Evolutionary conservation across 2,888 invertebrate genomes (phyloP), one percentile per base, ranked within the genome.

Genomic region (Xestia c-nigrum): DNA sequence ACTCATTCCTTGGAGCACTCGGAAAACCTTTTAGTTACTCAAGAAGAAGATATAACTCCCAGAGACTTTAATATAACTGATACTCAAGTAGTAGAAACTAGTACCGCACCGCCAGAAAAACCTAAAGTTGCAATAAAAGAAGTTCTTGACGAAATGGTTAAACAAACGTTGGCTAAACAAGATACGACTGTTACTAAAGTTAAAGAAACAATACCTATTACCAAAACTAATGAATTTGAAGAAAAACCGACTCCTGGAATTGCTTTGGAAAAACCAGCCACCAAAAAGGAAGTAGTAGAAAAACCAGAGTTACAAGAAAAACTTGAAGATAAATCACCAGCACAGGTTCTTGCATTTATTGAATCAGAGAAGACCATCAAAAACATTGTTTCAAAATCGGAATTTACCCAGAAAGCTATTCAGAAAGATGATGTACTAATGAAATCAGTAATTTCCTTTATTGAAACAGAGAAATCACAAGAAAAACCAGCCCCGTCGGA

Each of bases 1-100:
- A 88, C 88, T 40, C 87, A 90, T 65, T 91, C 92, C n/a, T 85
- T 92, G 38, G 92, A 90, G 31, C 86, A 89, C 31, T 90, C 90
- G 9, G 88, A 89, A 77, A 90, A 87, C 78, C 72, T 87, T 43
- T 86, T 88, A 67, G 76, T 89, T 0, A 88, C 90, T 72, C 88
- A 89, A 83, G 90, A 92, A 72, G 90, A 92, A 75, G 84, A 90
- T 40, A 75, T 90, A 21, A 88, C 89, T 12, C 90, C 91, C 7
- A 89, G 90, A 78, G 92, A 92, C 77, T 85, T 89, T 61, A 74
- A n/a, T 64, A 61, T 61, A 59, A 50, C 43, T n/a, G 76, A 74
- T 67, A 70, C 50, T 24, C 74, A 72, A 77, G 12, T 16, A 77
- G 61, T 16, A 77, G 61, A 64, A 24, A 52, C 72, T 47, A 59